phyloP scores from a whole-genome alignment of 2,888 invertebrate species.

The Phasia obesa region DNA sequence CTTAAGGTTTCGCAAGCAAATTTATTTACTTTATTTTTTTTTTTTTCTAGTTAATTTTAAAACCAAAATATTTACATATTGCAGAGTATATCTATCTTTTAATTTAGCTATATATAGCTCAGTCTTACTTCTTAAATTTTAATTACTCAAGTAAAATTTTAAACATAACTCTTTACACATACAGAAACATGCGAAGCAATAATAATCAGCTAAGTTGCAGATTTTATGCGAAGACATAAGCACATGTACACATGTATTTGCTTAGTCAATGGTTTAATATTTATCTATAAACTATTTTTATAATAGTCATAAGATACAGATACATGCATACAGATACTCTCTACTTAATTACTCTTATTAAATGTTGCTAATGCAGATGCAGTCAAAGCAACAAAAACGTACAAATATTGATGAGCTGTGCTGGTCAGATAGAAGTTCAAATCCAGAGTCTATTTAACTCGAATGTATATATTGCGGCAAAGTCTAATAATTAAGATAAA shows the following conservation, averaged over 20 bases:
- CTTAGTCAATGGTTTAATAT: conserved; percentile 8
- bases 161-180: neutral
- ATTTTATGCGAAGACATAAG: neutral
- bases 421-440: neutral
- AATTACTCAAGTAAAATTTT: neutral
- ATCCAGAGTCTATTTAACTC: conserved; percentile 30
- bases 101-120: too few relatives aligned
- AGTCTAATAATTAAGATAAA: conserved; percentile 70
- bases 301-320: neutral
- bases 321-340: neutral
- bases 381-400: neutral
- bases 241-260: neutral
- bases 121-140: too few relatives aligned
- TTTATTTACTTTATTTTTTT: too few relatives aligned
- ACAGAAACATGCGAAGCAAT: neutral
- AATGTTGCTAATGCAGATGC: conserved; percentile 37
- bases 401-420: neutral
- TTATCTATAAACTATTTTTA: conserved; percentile 28
- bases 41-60: too few relatives aligned
- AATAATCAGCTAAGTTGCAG: neutral
- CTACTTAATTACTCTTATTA: neutral
- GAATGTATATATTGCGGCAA: conserved; percentile 69
- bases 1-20: too few relatives aligned
- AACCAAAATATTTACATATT: too few relatives aligned
- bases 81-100: too few relatives aligned